Conservation (phyloP, 2,888 invertebrate species). For the Tetrapedia diversipes region DNA sequence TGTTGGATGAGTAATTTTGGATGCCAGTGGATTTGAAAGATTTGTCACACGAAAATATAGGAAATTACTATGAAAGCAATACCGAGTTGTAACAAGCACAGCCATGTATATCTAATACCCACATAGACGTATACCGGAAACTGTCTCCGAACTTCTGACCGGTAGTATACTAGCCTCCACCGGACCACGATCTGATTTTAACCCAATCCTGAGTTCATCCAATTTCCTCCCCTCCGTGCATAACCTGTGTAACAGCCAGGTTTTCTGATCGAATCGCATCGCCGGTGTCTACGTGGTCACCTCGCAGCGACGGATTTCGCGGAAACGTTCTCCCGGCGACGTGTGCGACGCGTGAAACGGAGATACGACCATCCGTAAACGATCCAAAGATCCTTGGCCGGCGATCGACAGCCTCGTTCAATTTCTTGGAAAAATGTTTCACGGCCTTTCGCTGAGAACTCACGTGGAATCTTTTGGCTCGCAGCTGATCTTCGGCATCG, state of each 20-base stretch:
- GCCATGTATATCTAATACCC: no score
- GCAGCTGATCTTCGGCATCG: constrained; percentile 82
- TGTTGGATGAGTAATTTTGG: no score
- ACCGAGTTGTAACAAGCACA: no score
- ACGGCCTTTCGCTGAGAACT: no score
- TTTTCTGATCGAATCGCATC: constrained; percentile 62
- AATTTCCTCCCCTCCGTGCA: constrained; percentile 62
- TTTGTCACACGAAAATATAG: no score
- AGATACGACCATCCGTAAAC: not conserved
- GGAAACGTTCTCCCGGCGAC: constrained; percentile 7
- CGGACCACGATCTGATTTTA: constrained; percentile 43
- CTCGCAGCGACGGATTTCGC: constrained; percentile 16
- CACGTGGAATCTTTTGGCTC: no score
- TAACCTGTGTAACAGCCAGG: constrained; percentile 68
- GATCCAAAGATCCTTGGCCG: constrained; percentile 8
- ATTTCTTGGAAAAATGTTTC: not conserved
- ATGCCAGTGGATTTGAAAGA: no score
- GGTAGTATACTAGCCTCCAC: no score
- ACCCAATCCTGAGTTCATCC: constrained; percentile 57
- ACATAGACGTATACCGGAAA: no score
- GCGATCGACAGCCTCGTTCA: not conserved
- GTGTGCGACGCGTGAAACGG: not conserved
- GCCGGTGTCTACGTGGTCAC: not conserved
- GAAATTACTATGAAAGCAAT: no score
- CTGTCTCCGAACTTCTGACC: no score